Base-by-base conservation (phyloP, 2,113 vertebrate genomes). In the Numida meleagris region DNA sequence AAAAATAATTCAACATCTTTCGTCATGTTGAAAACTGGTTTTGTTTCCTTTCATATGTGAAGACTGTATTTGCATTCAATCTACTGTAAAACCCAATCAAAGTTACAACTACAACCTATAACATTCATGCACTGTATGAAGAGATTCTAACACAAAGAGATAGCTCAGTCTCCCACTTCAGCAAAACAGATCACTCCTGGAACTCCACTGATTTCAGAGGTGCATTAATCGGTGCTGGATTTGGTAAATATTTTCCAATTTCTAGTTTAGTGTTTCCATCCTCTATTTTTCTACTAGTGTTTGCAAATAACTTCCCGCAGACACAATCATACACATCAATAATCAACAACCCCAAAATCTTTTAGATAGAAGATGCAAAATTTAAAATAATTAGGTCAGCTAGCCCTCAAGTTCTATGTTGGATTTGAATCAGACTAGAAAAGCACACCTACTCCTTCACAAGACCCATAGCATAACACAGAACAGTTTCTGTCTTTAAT, bases 351-450 rank as follows among this genome's bases (percentile, higher is more conserved):
- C 38, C 53, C 76, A 45, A 57, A 38, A 61, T 65, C 73, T 68
- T 23, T 89, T 93, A 92, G 40, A 76, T 15, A 46, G 33, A 58
- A 80, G 15, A 8, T 51, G 55, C 34, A 89, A 89, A 83, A 83
- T 42, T 79, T 59, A 51, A 77, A 88, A 81, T 61, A 88, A 91
- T 78, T 67, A 74, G 70, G 65, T 78, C 82, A 91, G 16, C 31
- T 45, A 62, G 45, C 45, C 61, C 78, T 75, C 66, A 88, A 65
- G 43, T 81, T 81, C 0, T 5, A 25, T 7, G 5, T 5, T 73
- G n/a, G 78, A 86, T 84, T 85, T 78, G 61, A 63, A 45, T 16
- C 84, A 40, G 67, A 74, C 40, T 31, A 61, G 57, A 75, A 57
- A 71, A 86, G 57, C 40, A 68, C 15, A 4, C 29, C 78, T 59